Evolutionary conservation across 2,888 invertebrate genomes (phyloP).

Genomic region (Pseudanteris insignis): DNA sequence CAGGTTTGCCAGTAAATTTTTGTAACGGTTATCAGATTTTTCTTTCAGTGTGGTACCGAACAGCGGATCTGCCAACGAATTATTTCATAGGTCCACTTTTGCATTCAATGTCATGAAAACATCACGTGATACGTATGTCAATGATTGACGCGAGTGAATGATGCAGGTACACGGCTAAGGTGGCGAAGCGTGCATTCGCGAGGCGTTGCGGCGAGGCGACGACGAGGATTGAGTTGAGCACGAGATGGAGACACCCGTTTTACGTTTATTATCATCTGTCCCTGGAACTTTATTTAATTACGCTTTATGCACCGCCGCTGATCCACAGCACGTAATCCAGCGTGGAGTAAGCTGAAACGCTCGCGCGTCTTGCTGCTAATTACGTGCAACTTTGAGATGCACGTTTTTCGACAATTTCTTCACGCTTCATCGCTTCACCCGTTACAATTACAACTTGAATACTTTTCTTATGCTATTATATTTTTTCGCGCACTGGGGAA

Average conservation of each 20-base stretch:
- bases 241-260: constrained; percentile 37
- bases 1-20: too few relatives aligned
- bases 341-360: constrained; percentile 3
- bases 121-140: too few relatives aligned
- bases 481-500: not conserved
- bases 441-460: too few relatives aligned
- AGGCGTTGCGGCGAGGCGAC: constrained; percentile 42
- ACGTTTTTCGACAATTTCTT: constrained; percentile 47
- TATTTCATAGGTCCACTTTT: too few relatives aligned
- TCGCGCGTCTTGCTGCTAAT: constrained; percentile 51
- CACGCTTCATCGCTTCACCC: too few relatives aligned
- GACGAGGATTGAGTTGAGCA: too few relatives aligned
- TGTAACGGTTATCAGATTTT: too few relatives aligned
- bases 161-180: constrained; percentile 22
- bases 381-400: constrained; percentile 61
- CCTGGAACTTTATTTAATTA: constrained; percentile 40
- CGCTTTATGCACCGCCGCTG: constrained; percentile 38
- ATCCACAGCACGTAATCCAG: constrained; percentile 25
- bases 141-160: too few relatives aligned
- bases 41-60: too few relatives aligned
- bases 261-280: constrained; percentile 45
- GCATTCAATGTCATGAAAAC: too few relatives aligned
- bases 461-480: not conserved
- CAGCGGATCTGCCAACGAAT: too few relatives aligned
- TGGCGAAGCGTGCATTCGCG: constrained; percentile 31